A percentile compares a stretch with the other conserved stretches of the same genome.
These are phyloP conservation scores for Sebastiscus tertius DNA, from an alignment of 2,797 vertebrate genomes.

Conservation along the genomic window DNA sequence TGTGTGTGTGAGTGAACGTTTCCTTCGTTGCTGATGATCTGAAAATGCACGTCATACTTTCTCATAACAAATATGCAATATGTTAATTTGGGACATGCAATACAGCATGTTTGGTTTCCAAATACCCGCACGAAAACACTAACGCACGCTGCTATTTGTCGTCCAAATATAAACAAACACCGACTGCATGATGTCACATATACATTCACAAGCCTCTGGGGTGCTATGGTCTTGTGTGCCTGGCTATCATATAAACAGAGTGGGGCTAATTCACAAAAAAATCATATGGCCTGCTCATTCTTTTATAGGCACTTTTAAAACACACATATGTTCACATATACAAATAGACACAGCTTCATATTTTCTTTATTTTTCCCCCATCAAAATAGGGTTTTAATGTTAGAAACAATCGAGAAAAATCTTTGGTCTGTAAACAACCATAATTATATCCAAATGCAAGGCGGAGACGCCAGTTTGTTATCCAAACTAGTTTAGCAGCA, in stretches of 20 bases:
- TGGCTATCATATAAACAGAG: constrained; percentile 82
- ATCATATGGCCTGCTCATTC: constrained; percentile 73
- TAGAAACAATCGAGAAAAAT: constrained; percentile 83
- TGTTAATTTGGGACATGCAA: not conserved
- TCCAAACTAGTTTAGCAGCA: constrained; percentile 43
- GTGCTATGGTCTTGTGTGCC: constrained; percentile 81
- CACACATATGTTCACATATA: constrained; percentile 86
- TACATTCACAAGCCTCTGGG: constrained; percentile 91
- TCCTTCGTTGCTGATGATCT: constrained; percentile 45
- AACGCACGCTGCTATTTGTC: constrained; percentile 11
- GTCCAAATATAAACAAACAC: constrained; percentile 46
- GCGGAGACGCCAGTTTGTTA: constrained; percentile 63
- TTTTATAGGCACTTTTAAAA: constrained; percentile 95
- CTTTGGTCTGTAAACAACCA: constrained; percentile 96
- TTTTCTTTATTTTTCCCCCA: constrained; percentile 49
- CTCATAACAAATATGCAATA: constrained; percentile 4
- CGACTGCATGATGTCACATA: constrained; percentile 75
- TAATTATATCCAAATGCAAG: constrained; percentile 65
- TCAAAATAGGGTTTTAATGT: constrained; percentile 82
- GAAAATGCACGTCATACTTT: constrained; percentile 23
- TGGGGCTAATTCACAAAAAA: constrained; percentile 86
- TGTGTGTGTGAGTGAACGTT: constrained; percentile 13
- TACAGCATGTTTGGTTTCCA: not conserved
- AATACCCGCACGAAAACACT: constrained; percentile 54
- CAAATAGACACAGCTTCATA: constrained; percentile 89